Evolutionary conservation across 2,888 invertebrate species (phyloP).

Genomic region (Yponomeuta sedellus): DNA sequence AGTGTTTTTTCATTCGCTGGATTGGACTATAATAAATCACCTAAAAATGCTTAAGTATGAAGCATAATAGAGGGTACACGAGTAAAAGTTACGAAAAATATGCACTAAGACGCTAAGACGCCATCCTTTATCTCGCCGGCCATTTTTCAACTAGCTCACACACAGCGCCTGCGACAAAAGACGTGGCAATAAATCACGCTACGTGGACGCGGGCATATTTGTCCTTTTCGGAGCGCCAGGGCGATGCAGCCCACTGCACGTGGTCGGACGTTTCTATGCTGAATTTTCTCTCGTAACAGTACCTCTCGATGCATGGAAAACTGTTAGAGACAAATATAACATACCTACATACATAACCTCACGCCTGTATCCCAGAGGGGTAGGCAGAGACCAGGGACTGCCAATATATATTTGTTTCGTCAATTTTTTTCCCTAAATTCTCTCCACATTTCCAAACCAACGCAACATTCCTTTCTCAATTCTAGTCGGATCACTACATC

Average conservation of each 20-base stretch:
- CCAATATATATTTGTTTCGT: too few relatives aligned
- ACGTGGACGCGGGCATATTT: conserved; percentile 28
- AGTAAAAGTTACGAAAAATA: conserved; percentile 1
- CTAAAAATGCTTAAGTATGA: background rate
- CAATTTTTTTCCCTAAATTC: too few relatives aligned
- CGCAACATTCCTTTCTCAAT: too few relatives aligned
- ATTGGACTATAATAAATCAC: background rate
- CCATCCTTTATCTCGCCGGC: conserved; percentile 24
- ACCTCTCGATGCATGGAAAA: too few relatives aligned
- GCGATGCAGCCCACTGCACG: background rate
- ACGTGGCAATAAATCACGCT: conserved; percentile 25
- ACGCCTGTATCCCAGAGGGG: too few relatives aligned
- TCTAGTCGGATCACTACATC: too few relatives aligned
- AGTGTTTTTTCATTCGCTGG: background rate
- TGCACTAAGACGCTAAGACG: conserved; percentile 1
- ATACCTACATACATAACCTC: too few relatives aligned
- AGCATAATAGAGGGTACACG: background rate
- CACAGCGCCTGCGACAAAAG: conserved; percentile 16
- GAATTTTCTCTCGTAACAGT: background rate
- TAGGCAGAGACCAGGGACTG: too few relatives aligned
- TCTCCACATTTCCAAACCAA: too few relatives aligned
- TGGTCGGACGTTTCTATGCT: background rate
- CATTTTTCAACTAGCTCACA: conserved; percentile 27
- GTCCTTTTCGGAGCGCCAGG: conserved; percentile 20
- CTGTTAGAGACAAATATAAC: too few relatives aligned